A percentile compares a stretch with the other conserved stretches of the same genome.
phyloP scores from a whole-genome alignment of 2,797 vertebrate genomes.

The Rhinoraja longicauda region DNA sequence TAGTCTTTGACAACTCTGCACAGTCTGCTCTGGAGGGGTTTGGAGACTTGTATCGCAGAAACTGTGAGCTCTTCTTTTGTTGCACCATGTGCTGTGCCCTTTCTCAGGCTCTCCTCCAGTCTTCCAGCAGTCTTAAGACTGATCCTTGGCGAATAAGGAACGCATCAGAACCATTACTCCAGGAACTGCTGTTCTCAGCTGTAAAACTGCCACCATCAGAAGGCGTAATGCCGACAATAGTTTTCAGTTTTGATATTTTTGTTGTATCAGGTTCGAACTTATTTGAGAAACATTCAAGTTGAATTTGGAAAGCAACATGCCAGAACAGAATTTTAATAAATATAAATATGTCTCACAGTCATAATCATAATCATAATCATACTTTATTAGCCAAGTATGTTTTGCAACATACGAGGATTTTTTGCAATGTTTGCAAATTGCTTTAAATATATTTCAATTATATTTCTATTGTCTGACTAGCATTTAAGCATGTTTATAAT shows the following conservation, averaged over 20 bases:
- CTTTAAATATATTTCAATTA: conserved; percentile 93
- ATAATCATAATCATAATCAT: too few species aligned
- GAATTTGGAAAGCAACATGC: conserved; percentile 47
- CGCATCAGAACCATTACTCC: neutral
- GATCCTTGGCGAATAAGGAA: neutral
- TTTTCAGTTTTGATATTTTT: neutral
- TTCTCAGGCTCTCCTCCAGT: neutral
- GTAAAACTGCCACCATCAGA: neutral
- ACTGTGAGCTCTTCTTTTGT: neutral
- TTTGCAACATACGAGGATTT: too few species aligned
- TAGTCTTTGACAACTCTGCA: neutral
- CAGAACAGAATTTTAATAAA: conserved; percentile 64
- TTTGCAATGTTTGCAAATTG: conserved; percentile 68
- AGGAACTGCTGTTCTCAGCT: neutral
- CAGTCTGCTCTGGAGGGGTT: neutral
- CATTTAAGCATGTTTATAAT: conserved; percentile 82
- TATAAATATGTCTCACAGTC: conserved; percentile 63
- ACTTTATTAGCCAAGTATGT: too few species aligned
- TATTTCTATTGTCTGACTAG: conserved; percentile 86
- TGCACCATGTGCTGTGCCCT: neutral
- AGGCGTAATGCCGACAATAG: neutral
- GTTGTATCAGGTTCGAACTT: neutral
- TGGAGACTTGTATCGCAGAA: neutral
- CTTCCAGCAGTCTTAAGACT: neutral
- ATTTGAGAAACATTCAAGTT: conserved; percentile 33